phyloP scores from a whole-genome alignment of 2,888 invertebrate genomes.

The Papilio demoleus region DNA sequence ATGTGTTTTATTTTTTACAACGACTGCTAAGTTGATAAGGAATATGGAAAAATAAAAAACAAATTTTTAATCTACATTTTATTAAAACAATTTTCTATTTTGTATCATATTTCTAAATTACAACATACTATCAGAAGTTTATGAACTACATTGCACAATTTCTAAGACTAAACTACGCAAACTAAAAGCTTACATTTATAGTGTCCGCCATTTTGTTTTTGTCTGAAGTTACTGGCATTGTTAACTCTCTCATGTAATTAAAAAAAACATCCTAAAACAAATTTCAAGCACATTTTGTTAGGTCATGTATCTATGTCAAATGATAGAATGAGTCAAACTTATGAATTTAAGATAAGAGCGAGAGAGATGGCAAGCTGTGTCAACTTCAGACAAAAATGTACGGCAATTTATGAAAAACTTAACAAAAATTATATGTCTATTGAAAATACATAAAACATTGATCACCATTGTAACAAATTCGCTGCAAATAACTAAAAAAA shows the following conservation, averaged over 20 bases:
- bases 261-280: neutral
- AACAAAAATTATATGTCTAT: conserved; percentile 17
- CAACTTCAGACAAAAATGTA: neutral
- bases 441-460: conserved; percentile 30
- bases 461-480: conserved; percentile 29
- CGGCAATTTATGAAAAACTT: conserved; percentile 3
- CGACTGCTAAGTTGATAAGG: too few species aligned
- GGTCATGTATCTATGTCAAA: neutral
- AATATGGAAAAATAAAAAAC: too few species aligned
- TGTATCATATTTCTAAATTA: conserved; percentile 73
- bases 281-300: neutral
- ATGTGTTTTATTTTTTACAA: neutral
- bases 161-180: conserved; percentile 55
- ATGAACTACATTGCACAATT: conserved; percentile 78
- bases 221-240: neutral
- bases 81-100: conserved; percentile 80
- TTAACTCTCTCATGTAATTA: too few species aligned
- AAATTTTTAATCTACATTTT: conserved; percentile 64
- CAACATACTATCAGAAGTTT: conserved; percentile 68
- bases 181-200: conserved; percentile 32
- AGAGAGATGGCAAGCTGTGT: neutral
- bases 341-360: neutral
- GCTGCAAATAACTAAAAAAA: conserved; percentile 27
- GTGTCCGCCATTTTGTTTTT: conserved; percentile 4
- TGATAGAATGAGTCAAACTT: neutral